phyloP scores from a whole-genome alignment of 2,797 vertebrate genomes.

The Propithecus perrieri region DNA sequence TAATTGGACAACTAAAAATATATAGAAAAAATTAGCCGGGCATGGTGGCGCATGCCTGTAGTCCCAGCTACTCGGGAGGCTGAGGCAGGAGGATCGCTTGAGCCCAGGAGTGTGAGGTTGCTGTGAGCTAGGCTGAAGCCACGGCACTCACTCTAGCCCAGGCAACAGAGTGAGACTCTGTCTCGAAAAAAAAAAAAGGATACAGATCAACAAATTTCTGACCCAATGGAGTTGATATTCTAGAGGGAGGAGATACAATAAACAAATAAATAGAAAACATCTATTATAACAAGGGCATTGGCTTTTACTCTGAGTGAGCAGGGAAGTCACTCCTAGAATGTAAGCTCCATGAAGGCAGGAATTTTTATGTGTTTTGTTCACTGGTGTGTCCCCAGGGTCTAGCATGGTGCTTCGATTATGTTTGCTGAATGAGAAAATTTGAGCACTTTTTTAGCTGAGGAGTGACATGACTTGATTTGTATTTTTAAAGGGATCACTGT shows the following conservation, averaged over 20 bases:
- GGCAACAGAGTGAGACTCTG: no score
- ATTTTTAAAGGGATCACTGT: not conserved
- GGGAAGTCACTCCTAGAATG: not conserved
- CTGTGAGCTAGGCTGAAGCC: no score
- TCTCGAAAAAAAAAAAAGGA: no score
- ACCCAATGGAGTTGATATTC: not conserved
- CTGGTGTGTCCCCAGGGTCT: not conserved
- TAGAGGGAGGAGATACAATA: not conserved
- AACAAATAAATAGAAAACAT: not conserved
- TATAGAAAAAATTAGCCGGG: no score
- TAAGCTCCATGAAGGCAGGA: not conserved
- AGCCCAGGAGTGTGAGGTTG: no score
- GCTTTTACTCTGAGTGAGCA: not conserved
- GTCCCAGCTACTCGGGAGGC: no score
- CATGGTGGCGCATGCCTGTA: no score
- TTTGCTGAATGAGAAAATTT: not conserved
- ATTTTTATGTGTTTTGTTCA: not conserved
- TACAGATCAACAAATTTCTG: constrained; percentile 20
- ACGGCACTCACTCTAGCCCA: no score
- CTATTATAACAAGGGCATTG: not conserved
- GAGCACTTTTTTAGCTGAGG: not conserved
- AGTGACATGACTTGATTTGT: not conserved
- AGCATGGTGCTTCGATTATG: not conserved
- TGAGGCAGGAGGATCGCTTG: no score
- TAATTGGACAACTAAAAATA: no score